These are phyloP conservation scores for Spea bombifrons DNA, from an alignment of 2,113 vertebrate species.

Conservation along the genomic window DNA sequence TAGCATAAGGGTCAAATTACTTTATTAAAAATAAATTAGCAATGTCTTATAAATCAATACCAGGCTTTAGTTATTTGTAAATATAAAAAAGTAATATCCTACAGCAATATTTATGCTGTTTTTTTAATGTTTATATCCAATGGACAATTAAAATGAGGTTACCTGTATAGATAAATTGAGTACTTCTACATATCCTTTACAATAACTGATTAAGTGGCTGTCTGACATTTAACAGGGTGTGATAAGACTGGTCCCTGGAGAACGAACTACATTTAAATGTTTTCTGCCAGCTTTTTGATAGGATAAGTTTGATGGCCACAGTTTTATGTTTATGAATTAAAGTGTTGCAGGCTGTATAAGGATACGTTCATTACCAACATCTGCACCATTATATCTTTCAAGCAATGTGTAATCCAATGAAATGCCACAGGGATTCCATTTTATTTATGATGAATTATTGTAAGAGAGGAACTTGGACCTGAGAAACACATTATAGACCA, in stretches of 20 bases:
- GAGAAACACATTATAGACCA: constrained; percentile 9
- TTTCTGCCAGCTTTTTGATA: constrained; percentile 50
- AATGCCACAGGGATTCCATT: constrained; percentile 48
- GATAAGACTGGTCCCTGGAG: constrained; percentile 55
- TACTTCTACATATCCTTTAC: constrained; percentile 46
- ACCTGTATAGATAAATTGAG: constrained; percentile 4
- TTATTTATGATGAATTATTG: constrained; percentile 48
- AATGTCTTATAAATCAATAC: background rate
- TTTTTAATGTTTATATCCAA: constrained; percentile 22
- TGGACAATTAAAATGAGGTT: background rate
- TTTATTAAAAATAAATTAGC: background rate
- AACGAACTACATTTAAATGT: constrained; percentile 54
- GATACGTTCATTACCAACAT: constrained; percentile 50
- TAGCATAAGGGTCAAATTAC: constrained; percentile 1
- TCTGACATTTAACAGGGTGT: constrained; percentile 61
- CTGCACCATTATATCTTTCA: constrained; percentile 29
- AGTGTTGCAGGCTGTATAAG: constrained; percentile 56
- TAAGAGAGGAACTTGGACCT: constrained; percentile 1
- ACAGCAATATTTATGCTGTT: constrained; percentile 5
- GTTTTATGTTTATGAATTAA: constrained; percentile 56
- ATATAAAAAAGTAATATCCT: constrained; percentile 16
- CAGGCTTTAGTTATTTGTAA: constrained; percentile 6
- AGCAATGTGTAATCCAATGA: constrained; percentile 49
- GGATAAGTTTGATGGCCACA: constrained; percentile 57
- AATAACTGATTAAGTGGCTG: constrained; percentile 61